Evolutionary conservation across 2,888 invertebrate species (phyloP), one percentile per base, ranked within the genome.

Genomic region (Phragmatobia fuliginosa): DNA sequence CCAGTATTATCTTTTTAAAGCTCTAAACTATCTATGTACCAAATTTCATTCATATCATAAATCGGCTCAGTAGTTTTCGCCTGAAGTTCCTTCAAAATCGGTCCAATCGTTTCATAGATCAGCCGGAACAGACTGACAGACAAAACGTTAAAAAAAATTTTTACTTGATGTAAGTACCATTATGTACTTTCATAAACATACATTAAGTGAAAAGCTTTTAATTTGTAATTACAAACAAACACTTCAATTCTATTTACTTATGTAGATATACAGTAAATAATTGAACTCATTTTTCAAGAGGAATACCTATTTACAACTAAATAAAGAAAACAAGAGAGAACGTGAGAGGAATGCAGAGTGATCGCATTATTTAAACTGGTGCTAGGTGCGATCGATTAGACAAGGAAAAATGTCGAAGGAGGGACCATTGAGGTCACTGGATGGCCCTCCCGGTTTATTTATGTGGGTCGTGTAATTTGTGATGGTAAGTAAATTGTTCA

Each of bases 341-440:
- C 68, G 68, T 68, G 68, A 58, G 62, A 14, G 25, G 36, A 67
- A 52, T 62, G 18, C 36, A 14, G 21, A 67, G 45, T 28, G 32
- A 18, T 21, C 32, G 21, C 64, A 64, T 68, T 60, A 68, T 59
- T 59, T 18, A 59, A n/a, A 33, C 11, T 25, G 36, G 31, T 61
- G 60, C 62, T 56, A 41, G 58, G 60, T 49, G 36, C 64, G 64
- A 68, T 68, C 64, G 62, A 60, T 64, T 59, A 45, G 33, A 63
- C 58, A 31, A 28, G 28, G 68, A 68, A 60, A 60, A 68, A 63
- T 68, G 45, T 33, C 25, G 45, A 14, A n/a, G 56, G 32, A 28
- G 28, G 21, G 38, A 25, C 41, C 56, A 28, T 60, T 36, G 10
- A 32, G 32, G 2, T 45, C 58, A 59, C 32, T 68, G 58, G 63